phyloP scores from a whole-genome alignment of 2,888 invertebrate genomes.

The Drosophila pegasa region DNA sequence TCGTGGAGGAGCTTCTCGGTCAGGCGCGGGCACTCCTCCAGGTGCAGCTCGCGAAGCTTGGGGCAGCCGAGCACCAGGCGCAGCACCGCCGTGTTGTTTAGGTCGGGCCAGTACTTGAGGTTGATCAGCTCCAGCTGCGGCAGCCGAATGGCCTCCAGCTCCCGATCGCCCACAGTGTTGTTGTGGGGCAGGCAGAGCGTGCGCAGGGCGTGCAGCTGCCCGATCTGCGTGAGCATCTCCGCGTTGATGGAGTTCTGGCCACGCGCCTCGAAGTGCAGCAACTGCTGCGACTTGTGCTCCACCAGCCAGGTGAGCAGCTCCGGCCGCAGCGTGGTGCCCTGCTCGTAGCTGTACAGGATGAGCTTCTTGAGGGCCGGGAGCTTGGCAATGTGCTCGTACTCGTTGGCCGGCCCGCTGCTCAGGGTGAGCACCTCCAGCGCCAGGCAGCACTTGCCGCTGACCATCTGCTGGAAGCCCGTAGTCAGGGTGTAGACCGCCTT shows the following conservation, averaged over 20 bases:
- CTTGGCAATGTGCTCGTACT: constrained; percentile 47
- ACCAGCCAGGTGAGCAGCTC: constrained; percentile 34
- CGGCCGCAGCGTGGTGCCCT: constrained; percentile 3
- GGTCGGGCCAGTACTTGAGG: constrained; percentile 26
- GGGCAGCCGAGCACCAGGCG: constrained; percentile 31
- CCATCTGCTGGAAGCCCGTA: constrained; percentile 22
- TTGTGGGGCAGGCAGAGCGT: constrained; percentile 32
- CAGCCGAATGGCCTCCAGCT: constrained; percentile 23
- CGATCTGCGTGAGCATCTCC: constrained; percentile 18
- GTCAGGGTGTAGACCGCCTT: constrained; percentile 9
- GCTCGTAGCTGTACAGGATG: constrained; percentile 18
- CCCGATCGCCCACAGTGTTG: constrained; percentile 13
- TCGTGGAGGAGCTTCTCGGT: constrained; percentile 30
- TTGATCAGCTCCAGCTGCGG: constrained; percentile 20
- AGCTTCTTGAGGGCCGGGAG: constrained; percentile 38
- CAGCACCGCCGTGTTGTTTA: constrained; percentile 26
- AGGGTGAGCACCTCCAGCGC: constrained; percentile 27
- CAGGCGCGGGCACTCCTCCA: constrained; percentile 35
- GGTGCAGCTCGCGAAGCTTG: constrained; percentile 33
- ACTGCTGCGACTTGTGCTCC: constrained; percentile 29
- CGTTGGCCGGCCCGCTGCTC: neutral
- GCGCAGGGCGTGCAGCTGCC: constrained; percentile 8
- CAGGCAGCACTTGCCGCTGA: constrained; percentile 1
- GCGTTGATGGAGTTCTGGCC: constrained; percentile 27
- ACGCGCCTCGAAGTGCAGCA: constrained; percentile 35